Evolutionary conservation across 2,888 invertebrate species (phyloP).

Genomic region (Eupsilia transversa): DNA sequence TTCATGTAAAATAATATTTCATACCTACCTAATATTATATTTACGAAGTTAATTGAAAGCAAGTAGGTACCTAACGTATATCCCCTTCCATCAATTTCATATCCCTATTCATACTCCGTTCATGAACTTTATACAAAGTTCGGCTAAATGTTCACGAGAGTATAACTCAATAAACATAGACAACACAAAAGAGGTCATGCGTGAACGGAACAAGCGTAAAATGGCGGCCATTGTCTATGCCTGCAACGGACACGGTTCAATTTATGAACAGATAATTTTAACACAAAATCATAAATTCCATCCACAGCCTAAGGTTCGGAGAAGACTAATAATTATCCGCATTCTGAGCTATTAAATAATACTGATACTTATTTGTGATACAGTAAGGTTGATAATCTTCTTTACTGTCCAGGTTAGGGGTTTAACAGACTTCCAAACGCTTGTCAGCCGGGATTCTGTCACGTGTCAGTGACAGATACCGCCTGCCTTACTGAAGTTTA

Average conservation of each 20-base stretch:
- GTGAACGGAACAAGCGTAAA: constrained; percentile 41
- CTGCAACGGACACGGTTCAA: constrained; percentile 45
- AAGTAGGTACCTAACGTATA: neutral
- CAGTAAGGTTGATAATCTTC: constrained; percentile 25
- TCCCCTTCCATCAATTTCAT: constrained; percentile 9
- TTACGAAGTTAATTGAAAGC: neutral
- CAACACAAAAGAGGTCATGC: constrained; percentile 38
- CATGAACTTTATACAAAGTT: constrained; percentile 45
- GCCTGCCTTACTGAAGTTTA: constrained; percentile 38
- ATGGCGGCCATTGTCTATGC: constrained; percentile 41
- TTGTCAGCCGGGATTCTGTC: constrained; percentile 55
- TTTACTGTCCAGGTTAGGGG: neutral
- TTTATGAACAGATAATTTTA: constrained; percentile 54
- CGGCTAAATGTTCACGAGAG: constrained; percentile 26
- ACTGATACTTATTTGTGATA: neutral
- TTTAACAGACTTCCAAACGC: constrained; percentile 29
- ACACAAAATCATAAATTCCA: constrained; percentile 46
- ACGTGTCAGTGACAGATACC: constrained; percentile 57
- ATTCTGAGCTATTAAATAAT: neutral
- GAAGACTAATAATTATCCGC: constrained; percentile 15
- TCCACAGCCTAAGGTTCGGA: constrained; percentile 4
- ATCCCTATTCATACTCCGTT: neutral
- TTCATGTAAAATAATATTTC: too few relatives aligned
- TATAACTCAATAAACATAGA: constrained; percentile 40
- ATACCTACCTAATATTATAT: neutral